Base-by-base conservation (phyloP, 92 coral and sea anemone species). In the Epizoanthus stellaris region DNA sequence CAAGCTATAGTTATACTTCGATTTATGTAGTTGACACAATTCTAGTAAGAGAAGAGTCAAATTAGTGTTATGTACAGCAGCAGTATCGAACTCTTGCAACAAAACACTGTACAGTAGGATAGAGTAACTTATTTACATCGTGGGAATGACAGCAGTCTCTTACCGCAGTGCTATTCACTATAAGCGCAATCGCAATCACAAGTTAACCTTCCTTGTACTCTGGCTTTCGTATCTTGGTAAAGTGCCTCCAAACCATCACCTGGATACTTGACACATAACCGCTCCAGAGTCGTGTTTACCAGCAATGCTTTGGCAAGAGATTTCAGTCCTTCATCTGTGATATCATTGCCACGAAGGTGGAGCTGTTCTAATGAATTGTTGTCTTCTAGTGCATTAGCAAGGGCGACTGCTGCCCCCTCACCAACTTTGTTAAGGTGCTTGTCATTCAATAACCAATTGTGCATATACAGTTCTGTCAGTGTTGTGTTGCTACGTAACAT, bases 271-370 rank as follows among this genome's bases (percentile, higher is more conserved):
- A 63, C 68, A 9, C 19, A 16, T 63, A 63, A 3, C 2, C 20
- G 3, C 20, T 63, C 0, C 16, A 63, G 68, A 63, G 23, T 63
- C 20, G 16, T 25, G 19, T 63, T 20, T 63, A 16, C 68, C 68
- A 63, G 68, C 20, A 63, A 20, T 63, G 20, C 34, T 63, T 5
- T 11, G 68, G 68, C 21, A 6, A 63, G 68, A 63, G 4, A 63
- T 63, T 63, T 63, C 16, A 63, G 20, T 63, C 68, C 68, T 16
- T 63, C 68, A 17, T 63, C 68, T 63, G 68, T 63, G 20, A 63
- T 63, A 25, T 63, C 0, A 63, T 63, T 63, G 4, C 0, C 11
- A 3, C 21, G 0, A 63, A 63, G 68, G 20, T 63, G 21, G 8
- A 63, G 34, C 19, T 4, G 0, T 63, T 63, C 21, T 63, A 63